A percentile compares a stretch with the other conserved stretches of the same genome.
Conservation (phyloP, 2,888 invertebrate species). For the Strigamia maritima region DNA sequence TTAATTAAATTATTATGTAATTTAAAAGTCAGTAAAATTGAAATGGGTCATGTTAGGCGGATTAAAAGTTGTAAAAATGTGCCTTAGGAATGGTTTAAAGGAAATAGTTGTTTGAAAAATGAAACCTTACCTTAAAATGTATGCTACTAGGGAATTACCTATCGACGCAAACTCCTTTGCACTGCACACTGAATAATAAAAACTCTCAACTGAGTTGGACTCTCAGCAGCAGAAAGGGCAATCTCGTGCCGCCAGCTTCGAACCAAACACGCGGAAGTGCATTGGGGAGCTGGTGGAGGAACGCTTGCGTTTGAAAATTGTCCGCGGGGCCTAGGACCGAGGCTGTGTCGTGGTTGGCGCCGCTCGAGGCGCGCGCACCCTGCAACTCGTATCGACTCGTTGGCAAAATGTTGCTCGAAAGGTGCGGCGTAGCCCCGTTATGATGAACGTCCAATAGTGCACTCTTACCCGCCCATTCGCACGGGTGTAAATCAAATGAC, state of each 20-base stretch:
- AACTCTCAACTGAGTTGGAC: not conserved
- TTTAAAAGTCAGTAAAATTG: not conserved
- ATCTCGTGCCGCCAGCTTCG: conserved; percentile 23
- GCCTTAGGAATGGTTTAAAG: not conserved
- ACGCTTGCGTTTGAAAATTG: not conserved
- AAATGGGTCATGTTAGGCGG: not conserved
- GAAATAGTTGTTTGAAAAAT: not conserved
- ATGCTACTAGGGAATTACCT: not conserved
- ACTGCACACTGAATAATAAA: conserved; percentile 8
- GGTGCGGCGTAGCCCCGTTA: conserved; percentile 32
- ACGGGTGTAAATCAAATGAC: conserved; percentile 25
- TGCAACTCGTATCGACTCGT: conserved; percentile 10
- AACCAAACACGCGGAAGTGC: conserved; percentile 32
- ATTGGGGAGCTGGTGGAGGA: conserved; percentile 26
- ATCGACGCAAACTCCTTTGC: not conserved
- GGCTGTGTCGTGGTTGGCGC: conserved; percentile 30
- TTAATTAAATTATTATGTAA: too few species aligned
- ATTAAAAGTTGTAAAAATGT: not conserved
- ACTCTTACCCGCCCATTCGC: conserved; percentile 19
- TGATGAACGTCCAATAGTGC: conserved; percentile 28
- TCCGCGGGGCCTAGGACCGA: conserved; percentile 34
- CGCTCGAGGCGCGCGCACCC: conserved; percentile 28
- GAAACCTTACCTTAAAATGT: not conserved
- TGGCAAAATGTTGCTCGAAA: not conserved
- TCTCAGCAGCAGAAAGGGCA: not conserved